These are phyloP conservation scores for Sialia sialis DNA, from an alignment of 2,113 vertebrate species.

Conservation along the genomic window DNA sequence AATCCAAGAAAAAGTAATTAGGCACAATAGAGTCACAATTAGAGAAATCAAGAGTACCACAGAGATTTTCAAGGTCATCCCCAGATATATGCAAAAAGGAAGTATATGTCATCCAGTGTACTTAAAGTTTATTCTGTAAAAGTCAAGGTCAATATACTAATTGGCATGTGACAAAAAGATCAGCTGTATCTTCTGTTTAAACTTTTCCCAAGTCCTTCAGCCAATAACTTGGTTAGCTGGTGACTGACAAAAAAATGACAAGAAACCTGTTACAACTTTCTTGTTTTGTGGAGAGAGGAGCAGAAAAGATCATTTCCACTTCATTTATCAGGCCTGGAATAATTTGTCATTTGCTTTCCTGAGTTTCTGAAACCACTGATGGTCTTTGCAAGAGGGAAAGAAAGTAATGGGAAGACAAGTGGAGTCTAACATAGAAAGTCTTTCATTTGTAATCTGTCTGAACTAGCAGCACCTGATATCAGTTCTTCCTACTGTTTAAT, in stretches of 20 bases:
- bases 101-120: background rate
- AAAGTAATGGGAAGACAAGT: background rate
- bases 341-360: background rate
- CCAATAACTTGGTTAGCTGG: background rate
- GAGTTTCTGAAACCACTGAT: background rate
- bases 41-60: background rate
- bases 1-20: background rate
- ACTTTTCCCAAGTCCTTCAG: background rate
- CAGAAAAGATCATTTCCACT: background rate
- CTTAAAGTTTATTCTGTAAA: background rate
- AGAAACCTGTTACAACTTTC: background rate
- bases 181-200: background rate
- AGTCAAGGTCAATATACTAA: background rate
- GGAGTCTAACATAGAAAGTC: background rate
- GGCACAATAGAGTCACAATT: background rate
- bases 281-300: background rate
- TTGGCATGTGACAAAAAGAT: background rate
- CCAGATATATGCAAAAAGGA: background rate
- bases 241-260: background rate
- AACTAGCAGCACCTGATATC: rapidly evolving
- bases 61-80: background rate
- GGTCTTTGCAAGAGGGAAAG: background rate
- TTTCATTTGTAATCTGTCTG: background rate
- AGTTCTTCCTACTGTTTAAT: background rate
- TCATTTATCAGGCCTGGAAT: background rate